These are phyloP conservation scores for Brienomyrus brachyistius DNA, from an alignment of 2,113 vertebrate genomes.

Conservation along the genomic window DNA sequence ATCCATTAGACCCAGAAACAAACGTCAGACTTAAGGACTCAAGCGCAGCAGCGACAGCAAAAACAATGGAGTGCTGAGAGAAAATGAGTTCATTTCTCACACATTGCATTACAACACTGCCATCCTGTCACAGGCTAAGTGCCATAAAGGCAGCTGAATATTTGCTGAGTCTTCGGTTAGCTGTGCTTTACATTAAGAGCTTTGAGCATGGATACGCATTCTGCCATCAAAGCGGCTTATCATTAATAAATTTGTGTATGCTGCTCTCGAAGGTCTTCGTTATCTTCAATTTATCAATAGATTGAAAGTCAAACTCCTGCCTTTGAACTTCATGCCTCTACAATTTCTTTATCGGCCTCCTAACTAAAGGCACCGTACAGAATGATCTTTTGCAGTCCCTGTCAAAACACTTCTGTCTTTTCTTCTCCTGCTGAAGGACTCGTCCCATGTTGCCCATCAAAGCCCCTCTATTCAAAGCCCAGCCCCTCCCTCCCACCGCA, in stretches of 20 bases:
- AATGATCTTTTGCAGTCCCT: conserved; percentile 24
- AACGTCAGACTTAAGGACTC: background rate
- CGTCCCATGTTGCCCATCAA: conserved; percentile 26
- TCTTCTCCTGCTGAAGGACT: conserved; percentile 21
- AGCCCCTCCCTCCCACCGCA: conserved; percentile 19
- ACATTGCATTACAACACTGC: background rate
- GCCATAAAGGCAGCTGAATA: background rate
- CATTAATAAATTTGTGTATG: conserved; percentile 7
- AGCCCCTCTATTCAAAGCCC: conserved; percentile 30
- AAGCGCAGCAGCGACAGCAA: background rate
- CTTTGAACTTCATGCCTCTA: conserved; percentile 21
- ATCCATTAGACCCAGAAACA: background rate
- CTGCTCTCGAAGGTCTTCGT: conserved; percentile 21
- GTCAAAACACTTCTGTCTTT: conserved; percentile 26
- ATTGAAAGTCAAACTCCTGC: conserved; percentile 21
- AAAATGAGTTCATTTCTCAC: background rate
- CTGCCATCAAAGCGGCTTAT: conserved; percentile 12
- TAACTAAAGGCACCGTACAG: conserved; percentile 30
- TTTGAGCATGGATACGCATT: background rate
- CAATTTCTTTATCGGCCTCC: conserved; percentile 13
- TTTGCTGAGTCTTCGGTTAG: background rate
- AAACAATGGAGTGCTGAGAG: background rate
- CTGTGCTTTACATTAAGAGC: background rate
- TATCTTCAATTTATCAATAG: conserved; percentile 31
- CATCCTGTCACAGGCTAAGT: too few species aligned